These are phyloP conservation scores for Taurulus bubalis DNA, from an alignment of 2,113 vertebrate species.

Conservation along the genomic window DNA sequence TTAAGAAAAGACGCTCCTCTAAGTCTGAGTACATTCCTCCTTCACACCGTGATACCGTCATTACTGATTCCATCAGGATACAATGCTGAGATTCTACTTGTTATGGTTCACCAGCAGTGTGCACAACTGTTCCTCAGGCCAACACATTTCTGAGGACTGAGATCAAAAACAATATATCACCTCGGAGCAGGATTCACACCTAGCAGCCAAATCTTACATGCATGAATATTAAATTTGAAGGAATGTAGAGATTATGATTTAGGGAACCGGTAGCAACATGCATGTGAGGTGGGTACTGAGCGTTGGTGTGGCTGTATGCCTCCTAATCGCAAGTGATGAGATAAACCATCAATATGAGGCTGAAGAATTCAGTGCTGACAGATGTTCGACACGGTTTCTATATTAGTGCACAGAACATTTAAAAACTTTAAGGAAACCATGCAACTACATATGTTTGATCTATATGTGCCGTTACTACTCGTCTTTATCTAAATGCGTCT, in stretches of 20 bases:
- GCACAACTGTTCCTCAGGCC: slow-evolving; percentile 17
- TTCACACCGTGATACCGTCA: slow-evolving; percentile 19
- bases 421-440: background rate
- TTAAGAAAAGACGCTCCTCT: too few relatives aligned
- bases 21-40: too few relatives aligned
- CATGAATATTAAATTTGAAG: background rate
- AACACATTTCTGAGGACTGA: slow-evolving; percentile 13
- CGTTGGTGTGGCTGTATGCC: background rate
- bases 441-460: slow-evolving; percentile 46
- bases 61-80: slow-evolving; percentile 32
- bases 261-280: background rate
- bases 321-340: background rate
- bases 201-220: slow-evolving; percentile 21
- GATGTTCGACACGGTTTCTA: slow-evolving; percentile 31
- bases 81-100: slow-evolving; percentile 12
- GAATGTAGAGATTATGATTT: background rate
- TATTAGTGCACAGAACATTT: slow-evolving; percentile 10
- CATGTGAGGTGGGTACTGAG: background rate
- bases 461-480: slow-evolving; percentile 28
- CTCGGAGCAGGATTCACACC: background rate
- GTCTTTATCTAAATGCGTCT: slow-evolving; percentile 43
- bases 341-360: background rate
- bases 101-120: slow-evolving; percentile 7
- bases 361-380: slow-evolving; percentile 28
- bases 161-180: slow-evolving; percentile 53